Percentiles rank a stretch among this genome's conserved stretches.
Conservation (phyloP, 2,113 vertebrate species). For the Menura novaehollandiae region DNA sequence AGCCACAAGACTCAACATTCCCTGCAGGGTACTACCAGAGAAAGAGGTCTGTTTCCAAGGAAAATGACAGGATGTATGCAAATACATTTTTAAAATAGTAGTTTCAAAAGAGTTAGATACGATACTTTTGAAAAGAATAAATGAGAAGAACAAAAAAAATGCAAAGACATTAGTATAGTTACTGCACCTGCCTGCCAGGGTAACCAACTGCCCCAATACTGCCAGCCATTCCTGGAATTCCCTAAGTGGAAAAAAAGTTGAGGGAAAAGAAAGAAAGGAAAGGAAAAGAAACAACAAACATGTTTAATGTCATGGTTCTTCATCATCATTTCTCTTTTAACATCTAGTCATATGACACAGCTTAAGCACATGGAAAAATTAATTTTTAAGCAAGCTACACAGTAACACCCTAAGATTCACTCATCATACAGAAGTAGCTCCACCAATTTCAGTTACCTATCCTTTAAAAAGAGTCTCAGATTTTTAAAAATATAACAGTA, state of each 20-base stretch:
- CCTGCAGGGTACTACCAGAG: background rate
- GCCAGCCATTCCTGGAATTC: conserved; percentile 84
- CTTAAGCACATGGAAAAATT: background rate
- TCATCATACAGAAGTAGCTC: background rate
- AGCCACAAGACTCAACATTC: background rate
- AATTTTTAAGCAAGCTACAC: background rate
- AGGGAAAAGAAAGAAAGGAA: background rate
- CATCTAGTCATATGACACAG: background rate
- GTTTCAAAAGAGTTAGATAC: background rate
- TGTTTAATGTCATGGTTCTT: background rate
- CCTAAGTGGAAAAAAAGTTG: conserved; percentile 67
- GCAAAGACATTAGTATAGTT: conserved; percentile 73
- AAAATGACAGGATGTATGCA: background rate
- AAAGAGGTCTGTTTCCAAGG: background rate
- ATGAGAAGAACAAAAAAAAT: background rate
- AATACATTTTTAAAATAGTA: background rate
- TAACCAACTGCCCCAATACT: conserved; percentile 87
- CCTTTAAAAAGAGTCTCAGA: background rate
- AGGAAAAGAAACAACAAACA: background rate
- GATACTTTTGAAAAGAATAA: background rate
- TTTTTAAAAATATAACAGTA: background rate
- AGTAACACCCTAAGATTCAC: background rate
- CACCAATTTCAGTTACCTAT: background rate
- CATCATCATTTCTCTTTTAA: background rate
- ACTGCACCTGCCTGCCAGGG: conserved; percentile 99